phyloP scores from a whole-genome alignment of 2,888 invertebrate genomes.

The Caenorhabditis plicata region DNA sequence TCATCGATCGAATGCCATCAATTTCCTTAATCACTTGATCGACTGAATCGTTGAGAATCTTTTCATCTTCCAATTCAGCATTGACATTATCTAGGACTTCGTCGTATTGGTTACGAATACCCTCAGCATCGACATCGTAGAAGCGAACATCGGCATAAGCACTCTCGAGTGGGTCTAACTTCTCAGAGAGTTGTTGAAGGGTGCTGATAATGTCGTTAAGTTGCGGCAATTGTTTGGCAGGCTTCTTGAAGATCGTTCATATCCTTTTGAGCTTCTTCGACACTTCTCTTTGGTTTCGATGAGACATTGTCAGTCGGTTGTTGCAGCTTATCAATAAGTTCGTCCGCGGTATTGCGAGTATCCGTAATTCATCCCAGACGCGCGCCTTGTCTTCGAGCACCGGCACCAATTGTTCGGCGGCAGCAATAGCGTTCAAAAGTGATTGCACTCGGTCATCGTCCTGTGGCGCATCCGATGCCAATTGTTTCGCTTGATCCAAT shows the following conservation, averaged over 20 bases:
- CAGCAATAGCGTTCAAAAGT: conserved; percentile 17
- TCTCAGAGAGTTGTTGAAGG: conserved; percentile 44
- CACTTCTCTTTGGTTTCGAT: conserved; percentile 26
- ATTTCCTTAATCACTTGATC: conserved; percentile 41
- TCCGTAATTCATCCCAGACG: conserved; percentile 41
- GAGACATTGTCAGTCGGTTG: conserved; percentile 26
- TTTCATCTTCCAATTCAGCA: conserved; percentile 38
- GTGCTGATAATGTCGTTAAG: conserved; percentile 21
- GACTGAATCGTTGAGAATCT: conserved; percentile 38
- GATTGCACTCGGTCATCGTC: conserved; percentile 5
- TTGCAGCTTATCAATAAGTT: conserved; percentile 18
- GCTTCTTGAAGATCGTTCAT: conserved; percentile 17
- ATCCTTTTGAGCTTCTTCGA: conserved; percentile 30
- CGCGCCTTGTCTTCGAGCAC: conserved; percentile 32
- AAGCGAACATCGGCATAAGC: conserved; percentile 51
- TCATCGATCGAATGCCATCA: conserved; percentile 22
- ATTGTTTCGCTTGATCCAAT: conserved; percentile 6
- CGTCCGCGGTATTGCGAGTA: conserved; percentile 38
- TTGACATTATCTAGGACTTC: conserved; percentile 32
- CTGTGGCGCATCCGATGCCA: conserved; percentile 1
- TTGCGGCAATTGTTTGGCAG: conserved; percentile 14
- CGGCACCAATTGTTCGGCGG: conserved; percentile 21
- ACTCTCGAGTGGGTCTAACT: conserved; percentile 46
- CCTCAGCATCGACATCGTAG: conserved; percentile 49
- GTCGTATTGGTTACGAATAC: conserved; percentile 41